Percentiles rank a stretch among this genome's conserved stretches.
These are phyloP conservation scores for Eudasyphora cyanicolor DNA, from an alignment of 2,888 invertebrate genomes.

Conservation along the genomic window DNA sequence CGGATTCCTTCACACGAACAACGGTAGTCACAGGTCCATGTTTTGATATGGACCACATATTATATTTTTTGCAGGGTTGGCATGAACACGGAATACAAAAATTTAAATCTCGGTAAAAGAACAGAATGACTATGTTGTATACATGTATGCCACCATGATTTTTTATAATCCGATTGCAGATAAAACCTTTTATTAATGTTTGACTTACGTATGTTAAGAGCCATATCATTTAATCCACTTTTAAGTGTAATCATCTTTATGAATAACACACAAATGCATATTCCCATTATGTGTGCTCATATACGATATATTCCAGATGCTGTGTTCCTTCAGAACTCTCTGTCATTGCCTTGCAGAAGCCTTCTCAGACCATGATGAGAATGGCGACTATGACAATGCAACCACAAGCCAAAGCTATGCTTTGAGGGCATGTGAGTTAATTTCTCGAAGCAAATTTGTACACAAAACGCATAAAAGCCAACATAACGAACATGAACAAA, in stretches of 20 bases:
- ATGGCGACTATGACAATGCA: slow-evolving; percentile 1
- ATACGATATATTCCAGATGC: not conserved
- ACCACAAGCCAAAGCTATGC: slow-evolving; percentile 24
- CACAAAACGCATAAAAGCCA: slow-evolving; percentile 52
- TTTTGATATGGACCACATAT: too few species aligned
- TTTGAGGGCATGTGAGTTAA: slow-evolving; percentile 48
- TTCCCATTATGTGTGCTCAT: not conserved
- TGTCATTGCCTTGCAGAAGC: not conserved
- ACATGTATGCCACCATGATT: too few species aligned
- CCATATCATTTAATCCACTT: not conserved
- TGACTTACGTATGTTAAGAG: not conserved
- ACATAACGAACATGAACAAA: slow-evolving; percentile 36
- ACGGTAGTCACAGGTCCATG: too few species aligned
- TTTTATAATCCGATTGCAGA: not conserved
- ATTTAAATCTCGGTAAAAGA: too few species aligned
- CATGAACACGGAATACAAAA: too few species aligned
- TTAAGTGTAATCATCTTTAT: not conserved
- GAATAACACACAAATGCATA: not conserved
- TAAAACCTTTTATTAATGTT: not conserved
- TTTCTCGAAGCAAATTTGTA: slow-evolving; percentile 48
- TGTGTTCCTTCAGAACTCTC: too few species aligned
- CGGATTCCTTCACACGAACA: too few species aligned
- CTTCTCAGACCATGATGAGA: not conserved
- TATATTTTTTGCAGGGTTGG: too few species aligned
- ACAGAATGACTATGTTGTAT: too few species aligned